Conservation (phyloP, 2,888 invertebrate genomes). For the Scaptomyza parva region DNA sequence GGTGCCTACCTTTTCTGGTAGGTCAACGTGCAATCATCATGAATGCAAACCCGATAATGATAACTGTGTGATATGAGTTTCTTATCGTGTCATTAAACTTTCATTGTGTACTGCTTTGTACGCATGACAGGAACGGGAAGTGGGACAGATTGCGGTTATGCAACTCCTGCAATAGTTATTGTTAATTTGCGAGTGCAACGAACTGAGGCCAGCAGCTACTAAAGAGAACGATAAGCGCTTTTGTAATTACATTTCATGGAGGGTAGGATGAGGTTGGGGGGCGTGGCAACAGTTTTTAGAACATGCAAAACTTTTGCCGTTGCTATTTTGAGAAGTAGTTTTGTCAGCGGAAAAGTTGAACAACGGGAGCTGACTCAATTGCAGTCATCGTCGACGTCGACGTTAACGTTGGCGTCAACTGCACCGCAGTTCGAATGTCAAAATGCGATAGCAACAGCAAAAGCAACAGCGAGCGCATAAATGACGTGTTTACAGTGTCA, state of each 20-base stretch:
- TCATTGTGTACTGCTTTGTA: neutral
- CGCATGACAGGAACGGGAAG: conserved; percentile 26
- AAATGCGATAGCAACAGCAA: conserved; percentile 69
- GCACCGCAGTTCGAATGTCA: conserved; percentile 51
- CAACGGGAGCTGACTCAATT: conserved; percentile 36
- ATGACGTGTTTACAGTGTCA: conserved; percentile 65
- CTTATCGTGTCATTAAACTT: conserved; percentile 56
- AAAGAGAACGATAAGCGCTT: conserved; percentile 64
- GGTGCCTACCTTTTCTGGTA: conserved; percentile 10
- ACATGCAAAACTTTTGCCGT: conserved; percentile 55
- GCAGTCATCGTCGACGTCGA: conserved; percentile 32
- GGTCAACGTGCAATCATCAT: conserved; percentile 18
- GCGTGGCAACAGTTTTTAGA: conserved; percentile 45
- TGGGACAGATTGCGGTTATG: conserved; percentile 49
- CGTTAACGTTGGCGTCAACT: conserved; percentile 8
- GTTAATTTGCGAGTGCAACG: conserved; percentile 75
- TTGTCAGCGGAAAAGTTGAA: conserved; percentile 72
- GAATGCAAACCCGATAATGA: conserved; percentile 33
- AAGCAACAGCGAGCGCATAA: conserved; percentile 38
- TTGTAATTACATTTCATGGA: conserved; percentile 68
- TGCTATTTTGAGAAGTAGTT: conserved; percentile 61
- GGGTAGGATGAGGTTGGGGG: neutral
- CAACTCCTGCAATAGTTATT: conserved; percentile 42
- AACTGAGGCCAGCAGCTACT: conserved; percentile 52
- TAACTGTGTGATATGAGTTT: conserved; percentile 36